phyloP scores from a whole-genome alignment of 2,113 vertebrate species.

The Pimephales promelas region DNA sequence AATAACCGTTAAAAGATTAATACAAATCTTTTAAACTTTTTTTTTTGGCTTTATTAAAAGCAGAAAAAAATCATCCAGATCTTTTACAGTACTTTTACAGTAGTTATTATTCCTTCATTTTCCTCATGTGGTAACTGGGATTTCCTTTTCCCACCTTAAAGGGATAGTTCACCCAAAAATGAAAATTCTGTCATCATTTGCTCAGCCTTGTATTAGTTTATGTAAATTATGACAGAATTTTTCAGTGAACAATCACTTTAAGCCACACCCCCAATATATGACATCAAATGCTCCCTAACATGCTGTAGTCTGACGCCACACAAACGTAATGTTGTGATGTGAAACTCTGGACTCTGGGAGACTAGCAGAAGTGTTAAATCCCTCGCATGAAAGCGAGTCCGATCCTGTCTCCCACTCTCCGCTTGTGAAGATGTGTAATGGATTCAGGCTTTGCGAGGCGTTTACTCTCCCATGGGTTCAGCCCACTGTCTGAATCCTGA shows the following conservation, averaged over 20 bases:
- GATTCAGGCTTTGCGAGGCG: slow-evolving; percentile 4
- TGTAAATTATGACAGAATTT: no score
- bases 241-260: no score
- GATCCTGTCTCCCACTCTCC: background rate
- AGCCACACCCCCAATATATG: background rate
- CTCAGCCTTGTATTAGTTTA: no score
- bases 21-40: background rate
- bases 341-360: background rate
- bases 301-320: background rate
- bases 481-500: slow-evolving; percentile 13
- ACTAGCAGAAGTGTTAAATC: slow-evolving; percentile 9
- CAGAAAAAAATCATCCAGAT: background rate
- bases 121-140: background rate
- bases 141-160: background rate
- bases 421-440: slow-evolving; percentile 17
- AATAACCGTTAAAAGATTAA: background rate
- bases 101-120: background rate
- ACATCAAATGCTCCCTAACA: background rate
- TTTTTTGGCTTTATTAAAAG: background rate
- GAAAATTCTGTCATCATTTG: no score
- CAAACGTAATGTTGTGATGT: background rate
- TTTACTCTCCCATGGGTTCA: background rate
- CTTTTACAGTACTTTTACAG: background rate
- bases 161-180: no score
- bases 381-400: slow-evolving; percentile 7